A percentile compares a stretch with the other conserved stretches of the same genome.
Conservation (phyloP, 2,113 vertebrate genomes). For the Pyrgilauda ruficollis region DNA sequence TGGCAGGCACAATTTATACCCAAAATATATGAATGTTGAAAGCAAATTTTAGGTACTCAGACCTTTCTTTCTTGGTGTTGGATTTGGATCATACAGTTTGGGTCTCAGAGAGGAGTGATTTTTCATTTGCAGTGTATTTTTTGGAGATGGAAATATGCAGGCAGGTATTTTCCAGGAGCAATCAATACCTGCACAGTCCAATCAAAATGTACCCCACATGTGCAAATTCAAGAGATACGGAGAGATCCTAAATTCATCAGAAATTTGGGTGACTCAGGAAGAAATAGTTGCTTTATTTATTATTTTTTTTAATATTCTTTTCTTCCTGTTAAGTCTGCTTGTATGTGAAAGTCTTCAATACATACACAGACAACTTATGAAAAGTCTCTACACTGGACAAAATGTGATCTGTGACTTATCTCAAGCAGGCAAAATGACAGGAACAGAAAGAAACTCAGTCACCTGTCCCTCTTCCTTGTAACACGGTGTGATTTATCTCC, state of each 20-base stretch:
- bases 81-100: neutral
- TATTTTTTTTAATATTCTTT: neutral
- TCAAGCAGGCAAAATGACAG: neutral
- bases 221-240: accelerated
- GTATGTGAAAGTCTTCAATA: neutral
- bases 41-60: neutral
- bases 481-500: neutral
- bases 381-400: neutral
- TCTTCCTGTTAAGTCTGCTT: neutral
- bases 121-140: neutral
- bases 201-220: neutral
- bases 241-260: neutral
- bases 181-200: neutral
- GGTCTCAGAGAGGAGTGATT: neutral
- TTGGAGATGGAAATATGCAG: neutral
- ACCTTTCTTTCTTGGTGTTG: neutral
- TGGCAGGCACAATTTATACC: neutral
- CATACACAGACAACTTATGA: neutral
- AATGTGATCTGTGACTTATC: neutral
- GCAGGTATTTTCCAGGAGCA: neutral
- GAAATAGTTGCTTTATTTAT: neutral
- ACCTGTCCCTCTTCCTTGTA: neutral
- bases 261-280: neutral
- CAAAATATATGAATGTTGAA: neutral
- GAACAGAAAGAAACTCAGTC: neutral